A percentile compares a stretch with the other conserved stretches of the same genome.
Evolutionary conservation across 1,140 invertebrate genomes (phyloP).

Genomic region (Ceratina calcarata): DNA sequence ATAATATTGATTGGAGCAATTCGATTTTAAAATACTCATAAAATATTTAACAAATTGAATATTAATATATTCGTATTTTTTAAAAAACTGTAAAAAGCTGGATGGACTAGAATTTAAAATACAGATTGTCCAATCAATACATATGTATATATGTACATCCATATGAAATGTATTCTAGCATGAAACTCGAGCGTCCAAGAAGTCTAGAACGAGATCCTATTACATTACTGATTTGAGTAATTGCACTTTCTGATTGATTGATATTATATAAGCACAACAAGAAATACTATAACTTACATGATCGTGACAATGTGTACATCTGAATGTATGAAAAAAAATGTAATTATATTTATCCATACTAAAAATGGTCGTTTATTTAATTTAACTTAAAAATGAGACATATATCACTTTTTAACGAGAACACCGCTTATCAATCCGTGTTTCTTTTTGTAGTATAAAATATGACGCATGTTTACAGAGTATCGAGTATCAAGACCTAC

Average conservation of each 20-base stretch:
- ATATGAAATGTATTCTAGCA: not conserved
- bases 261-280: not conserved
- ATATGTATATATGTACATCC: not conserved
- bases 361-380: not conserved
- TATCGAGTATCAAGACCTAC: constrained; percentile 39
- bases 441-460: not conserved
- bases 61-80: not conserved
- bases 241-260: constrained; percentile 13
- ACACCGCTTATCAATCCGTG: constrained; percentile 8
- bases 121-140: not conserved
- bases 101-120: constrained; percentile 36
- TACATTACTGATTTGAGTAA: constrained; percentile 8
- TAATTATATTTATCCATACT: not conserved
- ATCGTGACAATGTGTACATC: not conserved
- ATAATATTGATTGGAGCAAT: not conserved
- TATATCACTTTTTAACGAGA: constrained; percentile 1
- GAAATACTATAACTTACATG: not conserved
- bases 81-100: not conserved
- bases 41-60: not conserved
- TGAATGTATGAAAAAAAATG: constrained; percentile 4
- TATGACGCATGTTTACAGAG: not conserved
- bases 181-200: not conserved
- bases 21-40: not conserved
- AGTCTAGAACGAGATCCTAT: not conserved
- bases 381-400: constrained; percentile 6